phyloP scores from a whole-genome alignment of 2,113 vertebrate genomes.

The Phaethon lepturus region DNA sequence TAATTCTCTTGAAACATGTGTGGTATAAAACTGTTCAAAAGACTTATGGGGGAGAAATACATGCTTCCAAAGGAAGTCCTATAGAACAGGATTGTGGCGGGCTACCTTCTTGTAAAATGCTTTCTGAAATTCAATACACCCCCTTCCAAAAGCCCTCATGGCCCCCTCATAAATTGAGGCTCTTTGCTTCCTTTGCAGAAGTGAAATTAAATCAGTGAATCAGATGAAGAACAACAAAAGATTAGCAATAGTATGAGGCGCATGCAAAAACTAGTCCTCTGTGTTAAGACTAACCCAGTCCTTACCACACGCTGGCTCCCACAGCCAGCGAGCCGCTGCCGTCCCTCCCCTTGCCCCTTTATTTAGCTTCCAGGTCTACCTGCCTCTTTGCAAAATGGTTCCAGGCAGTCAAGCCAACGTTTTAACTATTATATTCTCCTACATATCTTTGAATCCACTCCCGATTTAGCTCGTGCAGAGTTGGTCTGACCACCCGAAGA shows the following conservation, averaged over 20 bases:
- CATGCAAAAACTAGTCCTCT: neutral
- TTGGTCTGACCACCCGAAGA: neutral
- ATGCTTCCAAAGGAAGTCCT: constrained; percentile 56
- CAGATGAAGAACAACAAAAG: constrained; percentile 32
- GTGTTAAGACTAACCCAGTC: neutral
- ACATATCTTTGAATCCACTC: neutral
- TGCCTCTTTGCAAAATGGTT: neutral
- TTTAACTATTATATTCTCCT: neutral
- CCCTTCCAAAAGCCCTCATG: neutral
- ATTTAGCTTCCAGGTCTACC: neutral
- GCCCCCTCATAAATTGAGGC: neutral
- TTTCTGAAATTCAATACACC: constrained; percentile 39
- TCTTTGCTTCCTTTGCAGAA: constrained; percentile 33
- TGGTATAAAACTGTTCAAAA: constrained; percentile 68
- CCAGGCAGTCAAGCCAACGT: neutral
- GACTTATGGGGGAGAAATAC: constrained; percentile 62
- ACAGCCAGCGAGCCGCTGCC: neutral
- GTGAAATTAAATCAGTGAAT: constrained; percentile 60
- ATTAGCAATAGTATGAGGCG: neutral
- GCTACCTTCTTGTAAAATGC: constrained; percentile 18
- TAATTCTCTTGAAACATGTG: constrained; percentile 73
- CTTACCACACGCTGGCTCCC: neutral
- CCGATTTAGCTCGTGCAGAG: neutral
- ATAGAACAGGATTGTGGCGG: neutral
- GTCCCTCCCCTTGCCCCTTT: neutral